Evolutionary conservation across 2,113 vertebrate genomes (phyloP), one percentile per base, ranked within the genome.

Genomic region (Mesocricetus auratus): DNA sequence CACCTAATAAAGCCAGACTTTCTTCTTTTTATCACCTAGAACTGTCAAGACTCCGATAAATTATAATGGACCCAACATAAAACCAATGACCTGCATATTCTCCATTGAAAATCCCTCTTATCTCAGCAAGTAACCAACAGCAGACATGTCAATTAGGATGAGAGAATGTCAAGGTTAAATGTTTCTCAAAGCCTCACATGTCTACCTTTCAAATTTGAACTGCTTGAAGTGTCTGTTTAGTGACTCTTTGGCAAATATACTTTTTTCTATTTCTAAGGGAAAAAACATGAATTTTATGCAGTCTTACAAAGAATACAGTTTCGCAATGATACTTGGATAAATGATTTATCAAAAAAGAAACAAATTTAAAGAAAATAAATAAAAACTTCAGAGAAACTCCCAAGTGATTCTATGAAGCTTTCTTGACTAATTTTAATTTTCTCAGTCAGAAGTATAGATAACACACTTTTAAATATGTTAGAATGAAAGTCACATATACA

Each of bases 161-260:
- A 42, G 68, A 95, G 96, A 97, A 97, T 94, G 94, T 96, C 96
- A 97, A 98, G 96, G 96, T 98, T 97, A 97, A 97, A 91, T 83
- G 26, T 92, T 94, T 95, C 87, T 89, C 75, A 94, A 90, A 95
- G 85, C 58, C 77, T 96, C 74, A 81, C 62, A 87, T 94, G 42
- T 96, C 93, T 96, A 45, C 33, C n/a, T 94, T 93, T 96, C 87
- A 97, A 90, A 50, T 97, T 79, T 75, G 58, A 97, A 90, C 50
- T 45, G 75, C 53, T 91, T 88, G 56, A 97, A 56, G 29, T 58
- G 17, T 83, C 71, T 93, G 50, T 97, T 96, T 93, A 89, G 68
- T 64, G 71, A 92, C n/a, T 94, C 26, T 90, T 86, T 31, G 6
- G 50, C 5, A 97, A 96, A 97, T 64, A 31, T 1, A 56, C 39